Conservation (phyloP, 2,797 vertebrate genomes). For the Stomatorhinus walkeri region DNA sequence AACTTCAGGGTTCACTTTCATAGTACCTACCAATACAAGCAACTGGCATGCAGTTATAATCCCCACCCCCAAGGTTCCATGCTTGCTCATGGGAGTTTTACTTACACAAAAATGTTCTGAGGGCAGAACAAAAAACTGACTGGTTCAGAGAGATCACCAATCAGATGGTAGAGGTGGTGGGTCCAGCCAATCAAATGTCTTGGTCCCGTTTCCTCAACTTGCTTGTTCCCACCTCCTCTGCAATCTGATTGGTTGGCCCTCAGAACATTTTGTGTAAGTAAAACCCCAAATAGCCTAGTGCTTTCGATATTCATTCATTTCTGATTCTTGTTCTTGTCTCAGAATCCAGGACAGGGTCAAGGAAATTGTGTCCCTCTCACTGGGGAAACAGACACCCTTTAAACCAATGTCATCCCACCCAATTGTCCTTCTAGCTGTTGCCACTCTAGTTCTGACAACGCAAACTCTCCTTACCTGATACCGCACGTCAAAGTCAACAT, state of each 20-base stretch:
- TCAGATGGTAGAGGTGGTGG: background rate
- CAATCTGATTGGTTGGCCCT: background rate
- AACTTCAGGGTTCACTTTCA: background rate
- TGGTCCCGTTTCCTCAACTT: background rate
- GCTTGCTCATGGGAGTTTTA: background rate
- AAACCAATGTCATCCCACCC: conserved; percentile 19
- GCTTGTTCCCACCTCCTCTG: background rate
- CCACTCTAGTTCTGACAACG: conserved; percentile 15
- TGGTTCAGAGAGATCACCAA: background rate
- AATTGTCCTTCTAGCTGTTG: conserved; percentile 10
- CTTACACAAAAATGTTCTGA: background rate
- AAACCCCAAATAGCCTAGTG: background rate
- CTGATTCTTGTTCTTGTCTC: background rate
- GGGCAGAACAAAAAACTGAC: background rate
- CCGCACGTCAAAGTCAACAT: background rate
- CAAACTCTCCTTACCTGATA: conserved; percentile 24
- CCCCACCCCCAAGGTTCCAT: background rate
- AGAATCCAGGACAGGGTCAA: background rate
- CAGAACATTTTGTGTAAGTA: background rate
- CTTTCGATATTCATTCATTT: background rate
- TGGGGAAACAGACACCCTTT: background rate
- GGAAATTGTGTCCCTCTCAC: background rate
- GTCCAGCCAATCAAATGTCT: background rate
- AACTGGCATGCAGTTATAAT: background rate
- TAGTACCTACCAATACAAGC: background rate